A percentile compares a stretch with the other conserved stretches of the same genome.
Evolutionary conservation across 2,113 vertebrate genomes (phyloP).

Genomic region (Cettia cetti): DNA sequence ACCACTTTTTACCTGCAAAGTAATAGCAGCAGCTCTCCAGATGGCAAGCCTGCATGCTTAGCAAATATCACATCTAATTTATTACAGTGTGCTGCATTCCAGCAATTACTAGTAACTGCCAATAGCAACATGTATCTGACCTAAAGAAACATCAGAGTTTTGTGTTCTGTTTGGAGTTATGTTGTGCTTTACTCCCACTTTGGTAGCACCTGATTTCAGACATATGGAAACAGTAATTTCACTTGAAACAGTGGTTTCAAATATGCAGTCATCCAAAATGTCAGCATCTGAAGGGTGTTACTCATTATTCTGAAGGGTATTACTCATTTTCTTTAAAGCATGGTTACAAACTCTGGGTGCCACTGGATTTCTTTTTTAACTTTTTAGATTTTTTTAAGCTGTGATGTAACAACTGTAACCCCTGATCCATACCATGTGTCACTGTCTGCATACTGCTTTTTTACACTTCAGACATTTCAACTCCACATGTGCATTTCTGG

Average conservation of each 20-base stretch:
- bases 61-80: slow-evolving; percentile 52
- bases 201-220: slow-evolving; percentile 48
- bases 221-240: slow-evolving; percentile 33
- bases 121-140: slow-evolving; percentile 47
- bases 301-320: neutral
- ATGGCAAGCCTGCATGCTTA: slow-evolving; percentile 49
- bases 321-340: neutral
- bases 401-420: neutral
- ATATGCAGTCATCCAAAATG: neutral
- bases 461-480: neutral
- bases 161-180: slow-evolving; percentile 36
- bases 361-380: neutral
- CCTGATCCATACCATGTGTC: neutral
- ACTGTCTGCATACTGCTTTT: neutral
- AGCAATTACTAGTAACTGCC: slow-evolving; percentile 43
- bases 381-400: neutral
- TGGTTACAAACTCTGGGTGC: neutral
- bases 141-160: slow-evolving; percentile 31
- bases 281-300: neutral
- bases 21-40: slow-evolving; percentile 43
- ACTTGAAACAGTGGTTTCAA: slow-evolving; percentile 16
- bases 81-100: slow-evolving; percentile 51
- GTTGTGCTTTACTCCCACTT: slow-evolving; percentile 35
- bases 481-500: accelerated
- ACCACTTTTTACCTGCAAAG: slow-evolving; percentile 33